Evolutionary conservation across 2,113 vertebrate species (phyloP).

Genomic region (Mugil cephalus): DNA sequence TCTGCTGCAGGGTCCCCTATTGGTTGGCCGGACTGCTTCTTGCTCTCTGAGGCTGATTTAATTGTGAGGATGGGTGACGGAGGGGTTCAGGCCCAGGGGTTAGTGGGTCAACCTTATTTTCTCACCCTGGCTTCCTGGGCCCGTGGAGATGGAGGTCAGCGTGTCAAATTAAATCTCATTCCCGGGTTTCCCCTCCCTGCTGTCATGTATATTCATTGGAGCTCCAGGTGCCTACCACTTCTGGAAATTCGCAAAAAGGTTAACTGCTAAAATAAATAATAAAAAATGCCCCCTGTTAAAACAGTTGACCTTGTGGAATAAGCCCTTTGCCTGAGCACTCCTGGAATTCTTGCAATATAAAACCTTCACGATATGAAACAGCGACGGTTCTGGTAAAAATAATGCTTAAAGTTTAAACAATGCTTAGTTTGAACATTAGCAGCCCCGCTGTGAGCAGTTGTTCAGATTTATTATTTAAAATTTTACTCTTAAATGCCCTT

Average conservation of each 20-base stretch:
- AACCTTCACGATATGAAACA: constrained; percentile 58
- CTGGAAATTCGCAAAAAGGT: constrained; percentile 87
- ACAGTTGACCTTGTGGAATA: constrained; percentile 84
- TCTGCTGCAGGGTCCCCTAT: constrained; percentile 46
- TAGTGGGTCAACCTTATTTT: constrained; percentile 87
- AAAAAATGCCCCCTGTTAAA: constrained; percentile 84
- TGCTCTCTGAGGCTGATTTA: constrained; percentile 83
- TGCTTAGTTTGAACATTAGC: background rate
- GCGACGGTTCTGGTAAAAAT: constrained; percentile 6
- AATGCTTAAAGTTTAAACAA: constrained; percentile 14
- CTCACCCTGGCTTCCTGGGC: constrained; percentile 81
- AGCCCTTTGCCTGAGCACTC: constrained; percentile 70
- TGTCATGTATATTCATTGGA: constrained; percentile 88
- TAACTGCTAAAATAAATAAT: constrained; percentile 88
- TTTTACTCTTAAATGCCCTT: constrained; percentile 56
- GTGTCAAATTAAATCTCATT: constrained; percentile 88
- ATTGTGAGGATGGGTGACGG: constrained; percentile 84
- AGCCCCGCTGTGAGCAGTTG: background rate
- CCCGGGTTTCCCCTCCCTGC: constrained; percentile 76
- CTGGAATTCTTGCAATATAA: constrained; percentile 56
- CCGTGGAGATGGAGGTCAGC: constrained; percentile 84
- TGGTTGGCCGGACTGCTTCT: constrained; percentile 49
- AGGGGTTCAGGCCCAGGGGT: constrained; percentile 82
- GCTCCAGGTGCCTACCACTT: constrained; percentile 82
- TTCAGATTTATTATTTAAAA: constrained; percentile 47